Evolutionary conservation across 2,113 vertebrate species (phyloP).

Genomic region (Choloepus hoffmanni): DNA sequence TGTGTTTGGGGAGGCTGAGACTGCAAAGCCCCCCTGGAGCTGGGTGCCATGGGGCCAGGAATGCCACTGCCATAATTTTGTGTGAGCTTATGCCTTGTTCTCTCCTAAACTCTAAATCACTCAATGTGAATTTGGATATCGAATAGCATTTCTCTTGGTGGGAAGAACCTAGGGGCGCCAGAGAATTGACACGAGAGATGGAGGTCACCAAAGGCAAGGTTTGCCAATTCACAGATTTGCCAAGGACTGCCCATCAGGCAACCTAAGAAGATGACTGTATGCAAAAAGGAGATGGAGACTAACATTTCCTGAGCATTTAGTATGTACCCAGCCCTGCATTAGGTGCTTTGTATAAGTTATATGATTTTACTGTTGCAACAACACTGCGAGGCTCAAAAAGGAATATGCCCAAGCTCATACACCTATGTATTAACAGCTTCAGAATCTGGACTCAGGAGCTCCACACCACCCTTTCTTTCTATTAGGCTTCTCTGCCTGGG

Average conservation of each 20-base stretch:
- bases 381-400: neutral
- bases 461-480: neutral
- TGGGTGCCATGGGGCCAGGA: neutral
- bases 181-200: neutral
- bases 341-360: neutral
- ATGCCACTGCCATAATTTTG: neutral
- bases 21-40: neutral
- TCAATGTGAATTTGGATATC: neutral
- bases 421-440: neutral
- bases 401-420: neutral
- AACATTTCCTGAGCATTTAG: neutral
- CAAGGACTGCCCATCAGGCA: too few relatives aligned
- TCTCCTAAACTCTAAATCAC: neutral
- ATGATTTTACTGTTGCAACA: neutral
- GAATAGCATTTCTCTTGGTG: neutral
- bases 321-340: too few relatives aligned
- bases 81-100: neutral
- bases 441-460: neutral
- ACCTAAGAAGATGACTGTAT: rapidly evolving
- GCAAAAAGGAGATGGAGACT: rapidly evolving
- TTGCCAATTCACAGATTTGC: neutral
- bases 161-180: neutral
- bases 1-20: neutral
- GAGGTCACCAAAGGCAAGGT: neutral
- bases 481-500: neutral